Percentiles rank a stretch among this genome's conserved stretches.
Evolutionary conservation across 1,140 invertebrate genomes (phyloP).

Genomic region (Camponotus floridanus): DNA sequence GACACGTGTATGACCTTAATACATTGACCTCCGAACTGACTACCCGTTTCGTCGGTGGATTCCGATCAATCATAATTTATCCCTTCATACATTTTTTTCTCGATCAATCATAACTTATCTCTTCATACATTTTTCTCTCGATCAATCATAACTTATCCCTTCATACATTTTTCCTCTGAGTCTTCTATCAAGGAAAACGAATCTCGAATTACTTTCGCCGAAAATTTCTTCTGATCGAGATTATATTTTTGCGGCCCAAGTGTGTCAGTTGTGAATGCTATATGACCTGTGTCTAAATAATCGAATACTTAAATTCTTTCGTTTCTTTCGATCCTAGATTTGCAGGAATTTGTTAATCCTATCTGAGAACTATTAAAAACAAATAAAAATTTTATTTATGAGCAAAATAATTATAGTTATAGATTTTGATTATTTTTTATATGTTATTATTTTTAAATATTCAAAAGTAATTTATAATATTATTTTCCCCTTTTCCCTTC

Average conservation of each 20-base stretch:
- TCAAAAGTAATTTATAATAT: too few species aligned
- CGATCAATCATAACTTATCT: too few species aligned
- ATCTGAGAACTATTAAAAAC: too few species aligned
- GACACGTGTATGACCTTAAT: conserved; percentile 71
- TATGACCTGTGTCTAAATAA: background rate
- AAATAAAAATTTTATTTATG: too few species aligned
- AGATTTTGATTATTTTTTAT: too few species aligned
- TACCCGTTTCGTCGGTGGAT: background rate
- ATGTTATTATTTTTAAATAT: too few species aligned
- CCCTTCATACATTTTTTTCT: background rate
- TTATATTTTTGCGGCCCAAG: background rate
- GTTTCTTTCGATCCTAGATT: background rate
- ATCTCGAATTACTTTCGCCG: background rate
- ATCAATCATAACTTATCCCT: too few species aligned
- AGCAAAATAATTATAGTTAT: too few species aligned
- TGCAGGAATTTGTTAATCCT: background rate
- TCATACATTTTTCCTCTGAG: background rate
- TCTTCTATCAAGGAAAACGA: background rate
- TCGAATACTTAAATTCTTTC: background rate
- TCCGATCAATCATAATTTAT: background rate
- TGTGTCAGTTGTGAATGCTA: background rate
- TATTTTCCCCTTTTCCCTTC: too few species aligned
- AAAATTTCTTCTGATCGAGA: background rate
- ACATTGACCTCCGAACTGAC: conserved; percentile 38
- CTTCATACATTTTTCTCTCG: too few species aligned